Evolutionary conservation across 2,113 vertebrate species (phyloP), one percentile per base, ranked within the genome.

Genomic region (Serinus canaria): DNA sequence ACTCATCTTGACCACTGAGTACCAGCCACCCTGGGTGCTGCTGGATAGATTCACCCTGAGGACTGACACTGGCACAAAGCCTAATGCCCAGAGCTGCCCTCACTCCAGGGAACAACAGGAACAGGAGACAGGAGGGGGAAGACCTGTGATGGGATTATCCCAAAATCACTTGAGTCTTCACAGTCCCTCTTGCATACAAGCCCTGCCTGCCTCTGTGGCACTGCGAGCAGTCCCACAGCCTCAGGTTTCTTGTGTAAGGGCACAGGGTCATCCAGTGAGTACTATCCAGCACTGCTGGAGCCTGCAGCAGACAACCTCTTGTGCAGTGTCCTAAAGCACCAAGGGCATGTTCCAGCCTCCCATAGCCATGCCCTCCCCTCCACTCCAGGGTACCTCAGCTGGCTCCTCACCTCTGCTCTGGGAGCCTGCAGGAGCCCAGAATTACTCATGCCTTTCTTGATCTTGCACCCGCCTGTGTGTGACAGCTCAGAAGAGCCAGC

Each of bases 401-500:
- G 3, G 74, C 81, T 67, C 67, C 74, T 50, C 60, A 6, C 21
- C 1, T 0, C 84, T 79, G 4, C 64, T 82, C 53, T 1, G 8
- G 77, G 69, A 85, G 60, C 60, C 79, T 20, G 33, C 91, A 31
- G 81, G 56, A 89, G 84, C 43, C 81, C 35, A 7, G 33, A 16
- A 41, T 52, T 56, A 68, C 92, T 94, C 92, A 9, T 7, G 49
- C 44, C 58, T 68, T 30, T 67, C 84, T 73, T 37, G 30, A 76
- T 89, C 53, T 85, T 16, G 41, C 78, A 93, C 58, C 84, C 82
- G 35, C 90, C 87, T 10, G 84, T 30, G 1, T 6, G 22, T 72
- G 90, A 94, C 78, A 84, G 78, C 92, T 93, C 93, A 73, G 89
- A 93, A 67, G 27, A 95, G 63, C 35, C 77, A 50, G 81, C 20